Base-by-base conservation (phyloP, 2,888 invertebrate species). In the Drosophila melanocephala region DNA sequence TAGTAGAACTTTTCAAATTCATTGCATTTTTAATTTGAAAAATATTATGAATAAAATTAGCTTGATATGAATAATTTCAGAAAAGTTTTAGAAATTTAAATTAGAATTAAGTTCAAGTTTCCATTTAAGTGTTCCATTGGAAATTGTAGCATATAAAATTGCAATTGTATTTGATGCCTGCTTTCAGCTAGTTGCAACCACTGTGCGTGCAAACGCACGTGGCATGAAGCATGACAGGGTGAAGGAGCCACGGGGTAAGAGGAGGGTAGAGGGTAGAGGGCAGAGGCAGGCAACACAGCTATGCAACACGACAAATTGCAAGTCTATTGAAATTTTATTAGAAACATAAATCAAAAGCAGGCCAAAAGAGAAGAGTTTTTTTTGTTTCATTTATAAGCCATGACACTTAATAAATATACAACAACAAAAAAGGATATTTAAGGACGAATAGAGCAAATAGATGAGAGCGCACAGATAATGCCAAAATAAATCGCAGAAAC, bases 281-380 rank as follows among this genome's bases (percentile, higher is more conserved):
- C 19, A 6, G 30, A 32, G 52, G 39, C 35, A 52, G 42, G 37
- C 35, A 61, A 22, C 71, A 52, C 73, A 59, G 53, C 77, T 73
- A 72, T 73, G 83, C 80, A 86, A 75, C 75, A 78, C 80, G 78
- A 87, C 90, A 89, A 87, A 89, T 85, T 85, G 89, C 88, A 88
- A 87, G 90, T 87, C 90, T 87, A 87, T 87, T 89, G 87, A 87
- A 87, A 88, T 87, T 87, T 87, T 87, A 87, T 87, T 87, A 87
- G 87, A 87, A 87, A 62, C 88, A 89, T 87, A 87, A 87, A 87
- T 87, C 90, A 89, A 87, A 87, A 72, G 84, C 71, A 72, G 75
- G 37, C 28, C 60, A 35, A 50, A 59, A 51, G 33, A 22, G 52
- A 42, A 37, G 55, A 35, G 65, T 57, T 58, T 33, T 33, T 32